phyloP scores from a whole-genome alignment of 2,797 vertebrate species.

The Acipenser ruthenus region DNA sequence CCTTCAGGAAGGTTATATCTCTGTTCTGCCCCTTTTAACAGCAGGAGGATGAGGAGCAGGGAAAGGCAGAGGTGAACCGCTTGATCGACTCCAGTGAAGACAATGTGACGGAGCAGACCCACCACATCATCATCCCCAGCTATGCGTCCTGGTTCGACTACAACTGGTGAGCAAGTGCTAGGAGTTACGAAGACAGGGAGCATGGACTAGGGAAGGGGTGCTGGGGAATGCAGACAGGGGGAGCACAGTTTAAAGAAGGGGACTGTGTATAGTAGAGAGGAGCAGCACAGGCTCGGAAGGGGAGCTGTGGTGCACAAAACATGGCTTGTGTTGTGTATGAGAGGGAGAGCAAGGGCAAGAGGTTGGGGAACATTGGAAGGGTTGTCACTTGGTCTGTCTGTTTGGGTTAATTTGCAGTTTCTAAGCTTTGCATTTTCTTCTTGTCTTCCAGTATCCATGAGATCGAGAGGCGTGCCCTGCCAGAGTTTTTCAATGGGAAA shows the following conservation, averaged over 20 bases:
- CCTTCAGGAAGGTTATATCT: too few species aligned
- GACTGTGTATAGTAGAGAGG: too few species aligned
- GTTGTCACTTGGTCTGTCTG: neutral
- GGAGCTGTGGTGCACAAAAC: too few species aligned
- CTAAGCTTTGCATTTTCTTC: neutral
- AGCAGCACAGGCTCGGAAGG: too few species aligned
- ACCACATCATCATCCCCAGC: constrained; percentile 95
- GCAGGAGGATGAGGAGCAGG: constrained; percentile 75
- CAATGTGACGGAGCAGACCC: constrained; percentile 85
- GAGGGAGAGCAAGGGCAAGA: too few species aligned
- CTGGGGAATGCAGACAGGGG: too few species aligned
- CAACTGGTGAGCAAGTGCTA: constrained; percentile 68
- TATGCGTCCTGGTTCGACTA: constrained; percentile 95
- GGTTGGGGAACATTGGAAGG: too few species aligned
- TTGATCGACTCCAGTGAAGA: constrained; percentile 77
- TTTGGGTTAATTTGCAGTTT: neutral
- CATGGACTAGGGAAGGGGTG: too few species aligned
- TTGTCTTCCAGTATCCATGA: constrained; percentile 70
- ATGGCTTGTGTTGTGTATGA: too few species aligned
- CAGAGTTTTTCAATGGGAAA: constrained; percentile 92
- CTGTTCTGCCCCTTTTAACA: too few species aligned
- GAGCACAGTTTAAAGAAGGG: too few species aligned
- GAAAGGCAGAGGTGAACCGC: constrained; percentile 71
- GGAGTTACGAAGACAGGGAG: too few species aligned
- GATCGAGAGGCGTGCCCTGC: constrained; percentile 86